phyloP scores from a whole-genome alignment of 1,140 invertebrate species.

The Zaprionus gabonicus region DNA sequence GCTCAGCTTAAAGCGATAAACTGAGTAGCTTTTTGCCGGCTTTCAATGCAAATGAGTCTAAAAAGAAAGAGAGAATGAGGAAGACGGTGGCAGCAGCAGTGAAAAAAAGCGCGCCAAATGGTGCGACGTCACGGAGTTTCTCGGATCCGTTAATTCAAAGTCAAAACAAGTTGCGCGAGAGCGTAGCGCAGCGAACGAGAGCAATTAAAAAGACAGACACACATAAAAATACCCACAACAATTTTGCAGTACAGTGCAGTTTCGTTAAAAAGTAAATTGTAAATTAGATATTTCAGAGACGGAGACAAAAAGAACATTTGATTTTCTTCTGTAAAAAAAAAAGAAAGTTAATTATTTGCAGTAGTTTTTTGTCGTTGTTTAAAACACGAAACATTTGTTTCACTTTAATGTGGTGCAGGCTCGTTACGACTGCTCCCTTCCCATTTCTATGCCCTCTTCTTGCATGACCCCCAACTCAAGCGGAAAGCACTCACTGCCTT shows the following conservation, averaged over 20 bases:
- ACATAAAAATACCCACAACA: neutral
- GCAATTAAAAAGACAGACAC: conserved; percentile 9
- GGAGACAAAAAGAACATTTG: neutral
- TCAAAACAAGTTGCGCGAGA: conserved; percentile 30
- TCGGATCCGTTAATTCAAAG: conserved; percentile 40
- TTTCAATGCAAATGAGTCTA: conserved; percentile 28
- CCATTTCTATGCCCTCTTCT: neutral
- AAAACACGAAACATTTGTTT: neutral
- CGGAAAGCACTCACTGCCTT: conserved; percentile 41
- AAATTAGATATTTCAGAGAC: neutral
- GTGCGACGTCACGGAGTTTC: conserved; percentile 34
- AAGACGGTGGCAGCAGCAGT: neutral
- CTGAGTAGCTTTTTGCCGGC: conserved; percentile 23
- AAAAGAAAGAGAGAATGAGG: neutral
- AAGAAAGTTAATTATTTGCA: neutral
- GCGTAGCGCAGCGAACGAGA: neutral
- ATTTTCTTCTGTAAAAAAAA: neutral
- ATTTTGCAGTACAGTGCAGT: conserved; percentile 19
- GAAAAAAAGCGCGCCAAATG: conserved; percentile 46
- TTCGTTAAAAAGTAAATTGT: conserved; percentile 14
- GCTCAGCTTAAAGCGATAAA: conserved; percentile 30
- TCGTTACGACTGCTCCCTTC: neutral
- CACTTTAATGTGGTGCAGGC: neutral
- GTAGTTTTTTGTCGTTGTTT: neutral
- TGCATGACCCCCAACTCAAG: conserved; percentile 26